Evolutionary conservation across 2,888 invertebrate species (phyloP).

Genomic region (Cephus spinipes): DNA sequence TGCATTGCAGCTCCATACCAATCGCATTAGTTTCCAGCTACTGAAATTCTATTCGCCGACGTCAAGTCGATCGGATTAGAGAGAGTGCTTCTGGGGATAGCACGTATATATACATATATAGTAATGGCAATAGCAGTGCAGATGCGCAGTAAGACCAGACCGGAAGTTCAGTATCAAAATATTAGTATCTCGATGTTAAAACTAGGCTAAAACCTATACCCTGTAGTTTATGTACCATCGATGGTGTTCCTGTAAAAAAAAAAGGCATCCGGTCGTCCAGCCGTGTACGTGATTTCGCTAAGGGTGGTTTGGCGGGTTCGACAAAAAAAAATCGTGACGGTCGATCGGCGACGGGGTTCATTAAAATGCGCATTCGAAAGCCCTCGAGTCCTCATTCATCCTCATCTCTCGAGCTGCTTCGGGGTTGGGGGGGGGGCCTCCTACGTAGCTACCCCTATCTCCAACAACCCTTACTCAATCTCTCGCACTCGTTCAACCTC

Average conservation of each 20-base stretch:
- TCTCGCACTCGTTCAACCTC: not conserved
- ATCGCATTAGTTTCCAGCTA: not conserved
- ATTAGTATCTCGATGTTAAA: not conserved
- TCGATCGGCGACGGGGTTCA: constrained; percentile 23
- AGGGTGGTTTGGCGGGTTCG: constrained; percentile 5
- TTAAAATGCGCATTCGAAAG: constrained; percentile 43
- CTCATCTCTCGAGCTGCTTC: not conserved
- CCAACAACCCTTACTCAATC: constrained; percentile 5
- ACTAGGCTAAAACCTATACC: not conserved
- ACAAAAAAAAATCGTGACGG: constrained; percentile 14
- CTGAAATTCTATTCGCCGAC: not conserved
- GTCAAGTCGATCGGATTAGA: not conserved
- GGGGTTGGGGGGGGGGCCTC: not conserved
- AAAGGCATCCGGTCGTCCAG: not conserved
- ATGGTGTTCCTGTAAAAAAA: not conserved
- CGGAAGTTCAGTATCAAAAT: not conserved
- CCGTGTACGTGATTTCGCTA: not conserved
- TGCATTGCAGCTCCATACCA: not conserved
- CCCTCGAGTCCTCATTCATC: constrained; percentile 27
- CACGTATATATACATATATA: not conserved
- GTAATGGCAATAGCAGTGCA: not conserved
- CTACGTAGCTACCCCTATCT: constrained; percentile 17
- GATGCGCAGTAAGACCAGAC: not conserved
- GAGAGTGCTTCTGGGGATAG: not conserved
- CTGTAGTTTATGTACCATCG: not conserved